Base-by-base conservation (phyloP, 1,140 invertebrate genomes). In the Drosophila lini region DNA sequence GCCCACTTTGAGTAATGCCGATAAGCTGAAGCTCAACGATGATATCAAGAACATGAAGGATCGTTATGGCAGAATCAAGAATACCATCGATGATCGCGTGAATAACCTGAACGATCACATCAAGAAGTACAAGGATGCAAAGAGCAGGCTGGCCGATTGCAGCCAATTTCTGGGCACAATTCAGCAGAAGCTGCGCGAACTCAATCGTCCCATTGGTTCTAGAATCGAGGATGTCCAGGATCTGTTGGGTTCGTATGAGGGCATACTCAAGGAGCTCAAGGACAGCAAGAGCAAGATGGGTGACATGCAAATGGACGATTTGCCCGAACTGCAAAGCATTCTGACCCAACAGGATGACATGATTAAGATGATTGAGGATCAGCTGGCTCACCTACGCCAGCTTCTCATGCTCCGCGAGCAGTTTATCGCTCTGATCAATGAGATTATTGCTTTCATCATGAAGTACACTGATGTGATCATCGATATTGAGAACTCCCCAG, bases 401-500 rank as follows among this genome's bases (percentile, higher is more conserved):
- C 93, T 97, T 0, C 86, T 98, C 3, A 84, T 97, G 0, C 89
- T 98, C 0, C 94, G 97, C 36, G 97, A 99, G 92, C 97, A 98
- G 80, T 98, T 97, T 89, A 95, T 97, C 47, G 95, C 96, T 2
- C 92, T 98, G 7, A 95, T 98, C 28, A 96, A 96, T 44, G 97
- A 98, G 92, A 97, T 98, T 48, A 95, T 96, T 81, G 96, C 95
- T 7, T 97, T 98, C 74, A 96, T 98, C 31, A 94, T 95, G 25
- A 97, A 97, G 85, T 98, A 98, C 86, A 97, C 96, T 0, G 96
- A 97, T 86, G 94, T 98, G 10, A 95, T 98, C 1, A 94, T 95
- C 16, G 96, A 97, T 69, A 96, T 98, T 73, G 97, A 98, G 86
- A 96, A 95, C 83, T 95, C 95, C 2, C 96, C 96, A 34, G 95